Evolutionary conservation across 2,113 vertebrate genomes (phyloP).

Genomic region (Oryzias celebensis): DNA sequence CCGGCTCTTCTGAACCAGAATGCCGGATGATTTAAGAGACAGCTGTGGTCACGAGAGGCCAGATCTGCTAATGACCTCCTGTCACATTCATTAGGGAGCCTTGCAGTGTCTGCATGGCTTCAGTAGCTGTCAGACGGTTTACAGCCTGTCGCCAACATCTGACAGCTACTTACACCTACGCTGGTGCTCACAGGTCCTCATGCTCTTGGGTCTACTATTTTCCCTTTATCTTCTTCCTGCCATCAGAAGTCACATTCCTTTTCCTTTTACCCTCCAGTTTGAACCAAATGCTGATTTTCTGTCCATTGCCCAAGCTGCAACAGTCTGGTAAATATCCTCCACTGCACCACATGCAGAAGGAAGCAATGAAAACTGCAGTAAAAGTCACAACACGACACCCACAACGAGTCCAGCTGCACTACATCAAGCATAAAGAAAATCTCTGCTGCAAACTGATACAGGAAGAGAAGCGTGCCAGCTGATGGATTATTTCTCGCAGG

Average conservation of each 20-base stretch:
- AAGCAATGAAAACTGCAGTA: constrained; percentile 3
- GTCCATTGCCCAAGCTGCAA: background rate
- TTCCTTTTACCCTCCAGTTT: background rate
- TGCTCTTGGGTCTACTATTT: background rate
- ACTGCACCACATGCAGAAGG: constrained; percentile 9
- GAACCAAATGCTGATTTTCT: background rate
- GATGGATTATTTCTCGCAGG: constrained; percentile 49
- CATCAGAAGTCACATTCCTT: background rate
- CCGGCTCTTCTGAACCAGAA: constrained; percentile 29
- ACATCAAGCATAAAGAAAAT: background rate
- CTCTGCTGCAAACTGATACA: constrained; percentile 23
- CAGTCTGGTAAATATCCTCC: background rate
- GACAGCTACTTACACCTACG: constrained; percentile 49
- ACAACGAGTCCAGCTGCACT: too few relatives aligned
- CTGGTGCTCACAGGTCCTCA: constrained; percentile 20
- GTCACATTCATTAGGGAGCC: constrained; percentile 60
- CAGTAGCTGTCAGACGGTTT: constrained; percentile 50
- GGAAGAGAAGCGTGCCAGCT: constrained; percentile 52
- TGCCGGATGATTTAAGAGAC: constrained; percentile 53
- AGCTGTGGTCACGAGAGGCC: constrained; percentile 60
- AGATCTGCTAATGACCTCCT: constrained; percentile 65
- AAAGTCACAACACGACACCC: too few relatives aligned
- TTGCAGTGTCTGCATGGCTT: constrained; percentile 56
- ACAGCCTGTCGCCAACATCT: constrained; percentile 51
- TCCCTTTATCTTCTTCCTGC: background rate